Evolutionary conservation across 37 sponge, comb jelly and placozoan species (phyloP).

Genomic region (Mnemiopsis leidyi): DNA sequence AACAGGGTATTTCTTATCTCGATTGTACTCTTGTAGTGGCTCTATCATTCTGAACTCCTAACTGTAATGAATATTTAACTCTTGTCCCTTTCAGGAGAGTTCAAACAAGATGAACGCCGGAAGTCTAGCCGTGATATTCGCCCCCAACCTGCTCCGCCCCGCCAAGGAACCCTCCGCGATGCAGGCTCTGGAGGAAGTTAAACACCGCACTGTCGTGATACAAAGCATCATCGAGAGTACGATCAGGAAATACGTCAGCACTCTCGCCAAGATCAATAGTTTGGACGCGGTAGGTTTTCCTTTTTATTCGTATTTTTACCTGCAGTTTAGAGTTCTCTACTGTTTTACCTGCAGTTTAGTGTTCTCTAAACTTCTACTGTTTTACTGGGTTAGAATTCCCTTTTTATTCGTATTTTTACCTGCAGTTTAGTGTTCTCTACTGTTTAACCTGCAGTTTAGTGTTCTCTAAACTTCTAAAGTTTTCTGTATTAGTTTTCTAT

Average conservation of each 20-base stretch:
- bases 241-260: background rate
- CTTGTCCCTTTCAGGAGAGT: too few relatives aligned
- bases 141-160: constrained; percentile 30
- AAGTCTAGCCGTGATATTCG: constrained; percentile 28
- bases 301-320: background rate
- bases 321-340: too few relatives aligned
- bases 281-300: background rate
- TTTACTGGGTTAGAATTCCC: background rate
- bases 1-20: too few relatives aligned
- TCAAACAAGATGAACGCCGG: constrained; percentile 41
- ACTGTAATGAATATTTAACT: too few relatives aligned
- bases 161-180: constrained; percentile 7
- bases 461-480: too few relatives aligned
- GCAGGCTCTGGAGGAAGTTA: constrained; percentile 39
- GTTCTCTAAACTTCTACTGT: too few relatives aligned
- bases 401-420: background rate
- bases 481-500: background rate
- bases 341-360: too few relatives aligned
- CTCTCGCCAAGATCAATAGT: background rate
- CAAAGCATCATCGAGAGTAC: background rate
- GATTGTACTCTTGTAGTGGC: too few relatives aligned
- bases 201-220: background rate
- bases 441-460: too few relatives aligned
- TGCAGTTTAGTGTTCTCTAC: too few relatives aligned
- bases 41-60: too few relatives aligned